Evolutionary conservation across 2,888 invertebrate species (phyloP).

Genomic region (Stenotaenia linearis): DNA sequence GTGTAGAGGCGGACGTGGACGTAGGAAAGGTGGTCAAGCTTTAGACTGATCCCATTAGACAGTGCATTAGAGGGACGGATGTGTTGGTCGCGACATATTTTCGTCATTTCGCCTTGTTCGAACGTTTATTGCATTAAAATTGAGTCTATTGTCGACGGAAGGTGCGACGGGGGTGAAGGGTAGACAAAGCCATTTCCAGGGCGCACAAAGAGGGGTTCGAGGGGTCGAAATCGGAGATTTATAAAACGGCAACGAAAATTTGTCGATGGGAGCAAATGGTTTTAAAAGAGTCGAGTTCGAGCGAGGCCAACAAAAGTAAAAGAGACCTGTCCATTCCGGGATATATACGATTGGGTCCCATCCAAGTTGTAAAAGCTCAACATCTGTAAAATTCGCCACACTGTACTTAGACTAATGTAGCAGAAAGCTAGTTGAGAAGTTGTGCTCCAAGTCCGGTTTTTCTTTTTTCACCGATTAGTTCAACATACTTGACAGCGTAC

Average conservation of each 20-base stretch:
- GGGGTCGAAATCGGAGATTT: background rate
- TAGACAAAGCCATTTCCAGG: background rate
- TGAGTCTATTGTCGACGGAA: background rate
- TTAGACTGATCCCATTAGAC: conserved; percentile 30
- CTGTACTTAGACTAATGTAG: conserved; percentile 20
- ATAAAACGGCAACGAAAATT: background rate
- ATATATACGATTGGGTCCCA: conserved; percentile 15
- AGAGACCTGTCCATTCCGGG: background rate
- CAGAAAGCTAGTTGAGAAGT: conserved; percentile 11
- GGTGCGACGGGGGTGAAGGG: background rate
- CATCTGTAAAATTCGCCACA: conserved; percentile 23
- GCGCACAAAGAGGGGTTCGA: background rate
- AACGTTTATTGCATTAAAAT: conserved; percentile 1
- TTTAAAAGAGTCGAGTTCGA: background rate
- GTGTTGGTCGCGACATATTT: conserved; percentile 21
- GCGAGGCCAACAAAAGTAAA: background rate
- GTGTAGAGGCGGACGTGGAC: conserved; percentile 24
- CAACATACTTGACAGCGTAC: conserved; percentile 3
- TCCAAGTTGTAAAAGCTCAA: conserved; percentile 20
- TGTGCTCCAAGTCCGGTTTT: conserved; percentile 22
- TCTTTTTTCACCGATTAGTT: conserved; percentile 17
- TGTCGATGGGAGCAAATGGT: background rate
- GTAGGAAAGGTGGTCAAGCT: conserved; percentile 18
- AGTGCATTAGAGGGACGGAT: conserved; percentile 30
- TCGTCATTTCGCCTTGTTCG: conserved; percentile 5